Percentiles rank a stretch among this genome's conserved stretches.
phyloP scores from a whole-genome alignment of 2,797 vertebrate species.

The Allobates femoralis region DNA sequence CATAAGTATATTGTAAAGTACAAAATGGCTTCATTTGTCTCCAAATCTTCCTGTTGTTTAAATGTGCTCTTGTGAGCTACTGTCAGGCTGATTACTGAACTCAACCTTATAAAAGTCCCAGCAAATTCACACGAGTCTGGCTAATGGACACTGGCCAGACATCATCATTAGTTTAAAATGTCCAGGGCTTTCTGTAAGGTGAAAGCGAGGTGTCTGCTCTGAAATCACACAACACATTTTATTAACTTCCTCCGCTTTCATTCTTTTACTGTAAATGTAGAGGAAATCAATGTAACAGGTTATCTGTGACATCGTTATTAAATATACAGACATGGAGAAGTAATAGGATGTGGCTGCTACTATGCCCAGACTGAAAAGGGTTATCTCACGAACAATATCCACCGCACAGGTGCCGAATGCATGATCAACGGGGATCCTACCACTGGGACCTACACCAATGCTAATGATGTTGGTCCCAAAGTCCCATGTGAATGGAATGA shows the following conservation, averaged over 20 bases:
- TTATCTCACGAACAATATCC: background rate
- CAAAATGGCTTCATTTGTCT: slow-evolving; percentile 41
- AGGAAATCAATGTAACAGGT: slow-evolving; percentile 12
- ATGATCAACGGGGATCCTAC: no score
- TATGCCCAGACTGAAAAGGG: background rate
- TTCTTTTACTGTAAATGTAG: background rate
- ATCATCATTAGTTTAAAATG: slow-evolving; percentile 41
- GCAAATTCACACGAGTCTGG: slow-evolving; percentile 33
- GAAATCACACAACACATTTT: background rate
- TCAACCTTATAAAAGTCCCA: slow-evolving; percentile 33
- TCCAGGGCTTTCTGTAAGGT: slow-evolving; percentile 31
- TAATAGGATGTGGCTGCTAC: background rate
- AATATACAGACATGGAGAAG: background rate
- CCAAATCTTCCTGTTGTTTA: slow-evolving; percentile 37
- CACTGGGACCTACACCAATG: no score
- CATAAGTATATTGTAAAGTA: slow-evolving; percentile 27
- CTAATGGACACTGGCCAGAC: slow-evolving; percentile 49
- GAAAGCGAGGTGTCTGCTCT: background rate
- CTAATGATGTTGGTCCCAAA: no score
- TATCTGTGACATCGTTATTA: background rate
- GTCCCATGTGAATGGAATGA: no score
- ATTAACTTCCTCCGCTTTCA: slow-evolving; percentile 17
- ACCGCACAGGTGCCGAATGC: no score
- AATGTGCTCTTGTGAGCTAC: slow-evolving; percentile 43
- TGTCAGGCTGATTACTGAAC: slow-evolving; percentile 46